Conservation (phyloP, 92 coral and sea anemone species). For the Zoanthus gigantus region DNA sequence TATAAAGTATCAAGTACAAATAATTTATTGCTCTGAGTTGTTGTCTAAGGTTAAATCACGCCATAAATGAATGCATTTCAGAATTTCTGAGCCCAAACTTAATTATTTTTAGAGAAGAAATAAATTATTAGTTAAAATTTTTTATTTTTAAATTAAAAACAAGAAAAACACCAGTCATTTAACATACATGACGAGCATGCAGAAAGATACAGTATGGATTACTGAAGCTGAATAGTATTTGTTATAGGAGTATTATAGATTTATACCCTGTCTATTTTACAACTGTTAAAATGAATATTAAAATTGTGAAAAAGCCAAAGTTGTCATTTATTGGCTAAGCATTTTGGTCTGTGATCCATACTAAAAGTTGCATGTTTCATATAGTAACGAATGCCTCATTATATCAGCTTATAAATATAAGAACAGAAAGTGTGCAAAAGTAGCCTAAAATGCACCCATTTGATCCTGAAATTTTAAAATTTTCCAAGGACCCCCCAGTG, state of each 20-base stretch:
- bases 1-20: conserved; percentile 32
- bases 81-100: conserved; percentile 41
- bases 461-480: not conserved
- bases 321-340: conserved; percentile 26
- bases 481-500: no score
- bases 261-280: no score
- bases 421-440: conserved; percentile 44
- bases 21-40: not conserved
- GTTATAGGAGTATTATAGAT: no score
- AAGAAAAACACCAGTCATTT: conserved; percentile 31
- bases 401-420: conserved; percentile 10
- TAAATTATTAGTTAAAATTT: not conserved
- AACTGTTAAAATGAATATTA: not conserved
- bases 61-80: conserved; percentile 51
- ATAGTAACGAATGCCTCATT: conserved; percentile 42
- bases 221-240: conserved; percentile 43
- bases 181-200: not conserved
- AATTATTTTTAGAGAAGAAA: conserved; percentile 14
- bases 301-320: conserved; percentile 20
- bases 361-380: conserved; percentile 45
- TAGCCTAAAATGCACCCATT: conserved; percentile 50
- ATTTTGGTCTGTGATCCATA: conserved; percentile 12
- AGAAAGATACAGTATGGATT: not conserved
- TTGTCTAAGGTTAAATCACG: conserved; percentile 40
- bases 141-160: conserved; percentile 16